A percentile compares a stretch with the other conserved stretches of the same genome.
Conservation (phyloP, 2,797 vertebrate species). For the Onychomys leucogaster region DNA sequence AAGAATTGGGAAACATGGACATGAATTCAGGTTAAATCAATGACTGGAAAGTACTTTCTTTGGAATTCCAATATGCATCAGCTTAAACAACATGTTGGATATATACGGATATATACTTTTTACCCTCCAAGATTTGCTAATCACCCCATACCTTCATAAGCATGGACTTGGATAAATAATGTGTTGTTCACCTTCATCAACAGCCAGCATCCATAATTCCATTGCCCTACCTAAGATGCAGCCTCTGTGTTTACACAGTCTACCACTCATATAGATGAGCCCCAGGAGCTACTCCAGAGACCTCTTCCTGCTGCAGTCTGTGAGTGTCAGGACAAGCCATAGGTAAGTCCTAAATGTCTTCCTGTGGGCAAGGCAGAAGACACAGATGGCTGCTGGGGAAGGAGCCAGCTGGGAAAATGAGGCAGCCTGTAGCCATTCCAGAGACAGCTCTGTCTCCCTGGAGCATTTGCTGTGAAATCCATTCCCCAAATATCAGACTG, state of each 20-base stretch:
- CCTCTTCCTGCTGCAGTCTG: background rate
- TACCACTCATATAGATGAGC: background rate
- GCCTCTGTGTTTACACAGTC: background rate
- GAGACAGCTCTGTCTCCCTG: background rate
- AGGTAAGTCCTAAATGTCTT: background rate
- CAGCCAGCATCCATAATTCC: background rate
- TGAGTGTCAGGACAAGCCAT: background rate
- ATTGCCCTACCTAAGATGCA: background rate
- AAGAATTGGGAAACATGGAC: background rate
- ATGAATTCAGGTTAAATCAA: conserved; percentile 30
- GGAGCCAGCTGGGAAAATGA: background rate
- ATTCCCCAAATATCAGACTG: conserved; percentile 38
- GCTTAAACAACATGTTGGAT: background rate
- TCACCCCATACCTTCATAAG: background rate
- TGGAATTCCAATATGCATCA: background rate
- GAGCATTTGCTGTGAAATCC: background rate
- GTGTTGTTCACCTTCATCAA: background rate
- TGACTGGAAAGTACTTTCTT: background rate
- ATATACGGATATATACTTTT: background rate
- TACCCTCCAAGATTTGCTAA: background rate
- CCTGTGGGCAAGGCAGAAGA: background rate
- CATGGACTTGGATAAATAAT: background rate
- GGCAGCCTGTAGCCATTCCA: background rate
- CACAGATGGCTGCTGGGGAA: background rate
- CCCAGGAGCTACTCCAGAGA: background rate